Base-by-base conservation (phyloP, 2,797 vertebrate species). In the Myripristis murdjan region DNA sequence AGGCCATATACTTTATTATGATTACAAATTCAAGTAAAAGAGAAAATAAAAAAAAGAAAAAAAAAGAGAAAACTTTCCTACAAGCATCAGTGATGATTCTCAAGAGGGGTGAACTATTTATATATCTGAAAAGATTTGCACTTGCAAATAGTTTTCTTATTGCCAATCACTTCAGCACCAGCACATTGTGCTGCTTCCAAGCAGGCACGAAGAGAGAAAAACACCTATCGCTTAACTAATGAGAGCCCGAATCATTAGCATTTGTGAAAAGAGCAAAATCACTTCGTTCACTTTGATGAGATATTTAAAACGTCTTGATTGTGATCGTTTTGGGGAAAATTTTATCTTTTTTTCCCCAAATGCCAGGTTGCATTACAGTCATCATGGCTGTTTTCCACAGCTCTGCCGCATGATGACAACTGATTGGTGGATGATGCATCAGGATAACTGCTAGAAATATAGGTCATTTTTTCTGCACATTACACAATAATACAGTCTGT, bases 221-320 rank as follows among this genome's bases (percentile, higher is more conserved):
- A 90, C 82, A 92, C 87, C 82, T 85, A 87, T 87, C 83, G 71
- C 75, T 61, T 83, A 66, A 64, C 83, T 93, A 90, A 94, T 91
- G 87, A 92, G 86, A 62, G 77, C 70, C 67, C 28, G 23, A 75
- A 87, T 92, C 89, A 91, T 92, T 91, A 90, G 81, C 90, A 93
- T 92, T 83, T 85, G 78, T 70, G 72, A 84, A 88, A 93, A 93
- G 85, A 93, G 85, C 82, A 87, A 77, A 92, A 90, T 86, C 83
- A 86, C 88, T 91, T 77, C 62, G 58, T 86, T 89, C 82, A 75
- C 82, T 93, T 87, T 93, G 88, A 94, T 92, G 84, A 86, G 81
- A 82, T 79, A 91, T 88, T 91, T 87, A 84, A 91, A 82, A 88
- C 49, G 55, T 83, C 85, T 90, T 90, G 88, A 90, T 94, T 90